Evolutionary conservation across 2,888 invertebrate species (phyloP).

Genomic region (Galerucella nymphaeae): DNA sequence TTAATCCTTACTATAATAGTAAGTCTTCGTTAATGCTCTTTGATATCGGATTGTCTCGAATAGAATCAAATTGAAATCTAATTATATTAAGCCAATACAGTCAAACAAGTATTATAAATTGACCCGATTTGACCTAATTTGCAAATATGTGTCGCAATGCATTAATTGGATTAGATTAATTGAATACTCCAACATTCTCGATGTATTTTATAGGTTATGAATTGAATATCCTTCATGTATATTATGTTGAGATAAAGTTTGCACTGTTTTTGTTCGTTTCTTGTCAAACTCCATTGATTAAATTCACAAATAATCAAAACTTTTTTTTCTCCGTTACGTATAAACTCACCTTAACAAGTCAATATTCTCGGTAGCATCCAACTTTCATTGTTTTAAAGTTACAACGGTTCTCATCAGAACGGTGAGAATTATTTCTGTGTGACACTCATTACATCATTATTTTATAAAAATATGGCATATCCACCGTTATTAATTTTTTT

Average conservation of each 20-base stretch:
- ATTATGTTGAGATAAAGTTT: too few relatives aligned
- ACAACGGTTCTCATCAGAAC: neutral
- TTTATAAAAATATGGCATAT: neutral
- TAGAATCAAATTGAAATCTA: conserved; percentile 15
- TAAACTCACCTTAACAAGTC: too few relatives aligned
- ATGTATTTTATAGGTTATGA: neutral
- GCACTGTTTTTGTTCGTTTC: too few relatives aligned
- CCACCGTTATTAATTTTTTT: neutral
- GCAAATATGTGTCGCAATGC: conserved; percentile 18
- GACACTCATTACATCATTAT: conserved; percentile 4
- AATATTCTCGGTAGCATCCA: neutral
- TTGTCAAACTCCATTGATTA: too few relatives aligned
- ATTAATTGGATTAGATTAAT: conserved; percentile 16
- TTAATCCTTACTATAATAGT: neutral
- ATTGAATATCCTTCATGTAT: neutral
- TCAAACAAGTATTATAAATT: conserved; percentile 15
- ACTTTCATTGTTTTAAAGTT: neutral
- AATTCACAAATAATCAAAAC: too few relatives aligned
- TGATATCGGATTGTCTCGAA: conserved; percentile 7
- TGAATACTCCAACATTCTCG: conserved; percentile 4
- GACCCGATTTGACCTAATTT: conserved; percentile 20
- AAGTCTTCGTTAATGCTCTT: neutral
- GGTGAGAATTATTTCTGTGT: neutral
- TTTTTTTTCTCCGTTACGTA: too few relatives aligned
- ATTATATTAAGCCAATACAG: conserved; percentile 24